phyloP scores from a whole-genome alignment of 2,113 vertebrate genomes.

The Corythoichthys intestinalis region DNA sequence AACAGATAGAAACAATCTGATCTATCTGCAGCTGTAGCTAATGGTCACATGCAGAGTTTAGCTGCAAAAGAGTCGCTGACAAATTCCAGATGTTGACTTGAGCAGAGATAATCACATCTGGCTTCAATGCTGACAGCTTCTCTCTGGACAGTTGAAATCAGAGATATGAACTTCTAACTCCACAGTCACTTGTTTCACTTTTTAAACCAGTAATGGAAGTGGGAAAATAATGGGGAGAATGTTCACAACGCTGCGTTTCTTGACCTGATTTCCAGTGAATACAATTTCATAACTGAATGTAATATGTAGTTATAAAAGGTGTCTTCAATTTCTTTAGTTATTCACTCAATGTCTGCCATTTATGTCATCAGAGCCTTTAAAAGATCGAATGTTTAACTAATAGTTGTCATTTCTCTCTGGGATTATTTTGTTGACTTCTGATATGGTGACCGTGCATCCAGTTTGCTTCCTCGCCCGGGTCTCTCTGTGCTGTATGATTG shows the following conservation, averaged over 20 bases:
- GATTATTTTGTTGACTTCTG: no score
- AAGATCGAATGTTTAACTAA: no score
- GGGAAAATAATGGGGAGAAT: background rate
- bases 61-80: conserved; percentile 37
- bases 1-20: conserved; percentile 16
- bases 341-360: no score
- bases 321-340: no score
- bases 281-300: no score
- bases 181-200: background rate
- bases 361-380: no score
- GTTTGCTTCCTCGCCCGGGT: no score
- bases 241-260: background rate
- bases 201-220: background rate
- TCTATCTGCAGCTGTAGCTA: conserved; percentile 31
- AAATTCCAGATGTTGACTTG: conserved; percentile 58
- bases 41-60: conserved; percentile 31
- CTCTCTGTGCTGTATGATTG: no score
- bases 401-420: no score
- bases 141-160: conserved; percentile 40
- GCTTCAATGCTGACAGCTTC: conserved; percentile 42
- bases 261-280: background rate
- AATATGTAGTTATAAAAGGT: no score
- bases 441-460: no score
- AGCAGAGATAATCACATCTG: conserved; percentile 60
- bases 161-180: background rate